Conservation (phyloP, 2,888 invertebrate species). For the Cerastis leucographa region DNA sequence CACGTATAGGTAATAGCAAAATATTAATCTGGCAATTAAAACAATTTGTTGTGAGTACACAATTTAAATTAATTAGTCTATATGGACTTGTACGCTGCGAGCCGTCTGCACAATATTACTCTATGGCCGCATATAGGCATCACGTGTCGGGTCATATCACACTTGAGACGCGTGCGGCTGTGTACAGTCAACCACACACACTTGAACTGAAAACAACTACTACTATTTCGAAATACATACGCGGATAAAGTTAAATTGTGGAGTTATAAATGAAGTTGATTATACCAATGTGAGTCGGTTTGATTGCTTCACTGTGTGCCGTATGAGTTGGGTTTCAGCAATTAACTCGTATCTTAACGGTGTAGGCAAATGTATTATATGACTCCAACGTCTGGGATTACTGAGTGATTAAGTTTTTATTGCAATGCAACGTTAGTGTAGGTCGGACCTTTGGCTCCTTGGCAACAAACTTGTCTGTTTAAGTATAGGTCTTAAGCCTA, state of each 20-base stretch:
- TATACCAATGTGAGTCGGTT: slow-evolving; percentile 61
- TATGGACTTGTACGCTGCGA: slow-evolving; percentile 38
- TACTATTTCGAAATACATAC: slow-evolving; percentile 27
- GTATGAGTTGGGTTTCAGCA: slow-evolving; percentile 69
- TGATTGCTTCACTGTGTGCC: slow-evolving; percentile 59
- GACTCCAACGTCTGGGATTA: slow-evolving; percentile 49
- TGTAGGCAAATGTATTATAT: slow-evolving; percentile 46
- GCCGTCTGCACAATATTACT: slow-evolving; percentile 65
- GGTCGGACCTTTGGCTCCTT: slow-evolving; percentile 14
- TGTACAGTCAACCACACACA: slow-evolving; percentile 25
- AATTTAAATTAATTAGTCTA: slow-evolving; percentile 39
- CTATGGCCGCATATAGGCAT: slow-evolving; percentile 69
- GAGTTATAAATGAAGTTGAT: slow-evolving; percentile 23
- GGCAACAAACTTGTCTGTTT: slow-evolving; percentile 3
- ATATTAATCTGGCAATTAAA: slow-evolving; percentile 30
- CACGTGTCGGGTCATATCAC: slow-evolving; percentile 78
- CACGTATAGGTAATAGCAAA: not conserved
- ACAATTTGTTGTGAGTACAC: slow-evolving; percentile 21
- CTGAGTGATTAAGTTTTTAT: slow-evolving; percentile 43
- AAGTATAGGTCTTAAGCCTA: not conserved
- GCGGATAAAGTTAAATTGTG: not conserved
- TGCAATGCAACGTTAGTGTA: slow-evolving; percentile 26
- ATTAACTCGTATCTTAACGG: slow-evolving; percentile 66
- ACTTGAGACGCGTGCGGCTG: slow-evolving; percentile 75
- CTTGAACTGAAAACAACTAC: not conserved